phyloP scores from a whole-genome alignment of 2,888 invertebrate genomes.

The Lochmaea capreae region DNA sequence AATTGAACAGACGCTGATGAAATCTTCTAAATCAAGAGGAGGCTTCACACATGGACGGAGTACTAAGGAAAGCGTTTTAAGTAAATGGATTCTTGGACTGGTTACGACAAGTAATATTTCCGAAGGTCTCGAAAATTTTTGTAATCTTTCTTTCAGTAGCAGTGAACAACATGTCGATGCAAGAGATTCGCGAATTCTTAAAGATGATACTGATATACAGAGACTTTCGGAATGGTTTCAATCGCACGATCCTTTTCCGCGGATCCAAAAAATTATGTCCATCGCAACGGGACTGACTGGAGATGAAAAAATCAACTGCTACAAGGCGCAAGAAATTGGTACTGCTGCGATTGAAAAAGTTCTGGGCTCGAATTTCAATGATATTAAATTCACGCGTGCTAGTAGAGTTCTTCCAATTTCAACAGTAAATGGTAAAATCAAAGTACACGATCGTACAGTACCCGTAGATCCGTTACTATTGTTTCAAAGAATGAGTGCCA shows the following conservation, averaged over 20 bases:
- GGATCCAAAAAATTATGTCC: too few species aligned
- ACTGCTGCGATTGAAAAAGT: neutral
- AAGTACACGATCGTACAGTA: constrained; percentile 18
- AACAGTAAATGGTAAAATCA: constrained; percentile 5
- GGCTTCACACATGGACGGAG: neutral
- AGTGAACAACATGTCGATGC: neutral
- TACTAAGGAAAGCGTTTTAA: neutral
- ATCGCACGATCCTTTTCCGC: constrained; percentile 11
- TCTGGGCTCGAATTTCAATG: neutral
- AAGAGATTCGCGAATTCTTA: neutral
- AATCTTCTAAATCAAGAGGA: neutral
- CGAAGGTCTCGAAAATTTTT: neutral
- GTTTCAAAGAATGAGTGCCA: constrained; percentile 32
- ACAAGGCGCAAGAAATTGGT: too few species aligned
- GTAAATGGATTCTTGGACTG: neutral
- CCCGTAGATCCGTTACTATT: constrained; percentile 32
- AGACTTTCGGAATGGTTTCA: neutral
- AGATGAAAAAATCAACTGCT: too few species aligned
- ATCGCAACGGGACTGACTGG: too few species aligned
- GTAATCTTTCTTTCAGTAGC: neutral
- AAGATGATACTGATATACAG: constrained; percentile 1
- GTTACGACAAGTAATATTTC: neutral
- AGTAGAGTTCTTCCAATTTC: constrained; percentile 32
- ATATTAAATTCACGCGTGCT: constrained; percentile 11
- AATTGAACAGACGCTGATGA: constrained; percentile 6